Evolutionary conservation across 2,888 invertebrate species (phyloP), one percentile per base, ranked within the genome.

Genomic region (Cheilosia variabilis): DNA sequence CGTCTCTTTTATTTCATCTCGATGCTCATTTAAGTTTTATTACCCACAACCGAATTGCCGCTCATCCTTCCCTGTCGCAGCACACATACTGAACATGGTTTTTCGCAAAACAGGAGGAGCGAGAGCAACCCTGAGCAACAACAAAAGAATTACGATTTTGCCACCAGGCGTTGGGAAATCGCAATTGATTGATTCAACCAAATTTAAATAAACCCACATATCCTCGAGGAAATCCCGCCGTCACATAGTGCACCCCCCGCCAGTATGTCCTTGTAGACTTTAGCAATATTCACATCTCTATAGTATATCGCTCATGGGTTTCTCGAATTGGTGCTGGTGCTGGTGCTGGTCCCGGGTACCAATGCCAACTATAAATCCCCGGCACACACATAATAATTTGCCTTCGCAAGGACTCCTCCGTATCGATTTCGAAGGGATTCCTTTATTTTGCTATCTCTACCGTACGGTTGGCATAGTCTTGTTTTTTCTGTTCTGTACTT

Each of bases 171-270:
- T 77, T 86, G 81, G 86, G 86, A 86, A 86, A 86, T 86, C 86
- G 81, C 81, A 86, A 81, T 86, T 86, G 86, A 86, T 86, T 86
- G 86, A 86, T 86, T 86, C 81, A 86, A 81, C 86, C 81, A 86
- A 86, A 86, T 86, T 86, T 86, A 81, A 86, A 86, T 86, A 86
- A 86, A 86, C 86, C 86, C 81, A 80, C 75, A 80, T 58, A 71
- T 76, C 75, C 71, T 55, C 45, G 58, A 75, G 71, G 57, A 57
- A 71, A 76, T 76, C 71, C 58, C 47, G 62, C 66, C 66, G 62
- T 34, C 53, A 43, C 47, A 15, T 43, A 13, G 22, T 1, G 22
- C 50, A 19, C 37, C 41, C 57, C n/a, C 13, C 10, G n/a, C 15
- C 22, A 13, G 6, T 5, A 13, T 19, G 60, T 76, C 68, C 76